These are phyloP conservation scores for Pogonocichla stellata DNA, from an alignment of 2,113 vertebrate genomes.

Conservation along the genomic window DNA sequence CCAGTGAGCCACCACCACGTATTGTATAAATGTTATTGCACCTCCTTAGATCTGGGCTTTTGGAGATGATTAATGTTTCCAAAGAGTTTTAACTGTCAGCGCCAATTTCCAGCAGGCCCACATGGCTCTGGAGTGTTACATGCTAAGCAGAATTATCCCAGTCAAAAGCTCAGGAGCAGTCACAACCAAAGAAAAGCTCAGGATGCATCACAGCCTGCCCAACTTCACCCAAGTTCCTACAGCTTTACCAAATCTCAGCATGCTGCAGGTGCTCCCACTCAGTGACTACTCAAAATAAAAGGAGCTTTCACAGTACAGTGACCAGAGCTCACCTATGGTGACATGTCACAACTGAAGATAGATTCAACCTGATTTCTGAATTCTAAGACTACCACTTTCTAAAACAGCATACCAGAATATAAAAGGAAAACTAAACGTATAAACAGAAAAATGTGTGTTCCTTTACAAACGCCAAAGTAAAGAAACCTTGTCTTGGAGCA, in stretches of 20 bases:
- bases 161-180: not conserved
- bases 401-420: not conserved
- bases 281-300: not conserved
- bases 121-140: fast-evolving
- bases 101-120: not conserved
- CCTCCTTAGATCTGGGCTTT: not conserved
- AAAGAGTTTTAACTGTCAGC: not conserved
- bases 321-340: not conserved
- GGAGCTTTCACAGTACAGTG: not conserved
- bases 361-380: not conserved
- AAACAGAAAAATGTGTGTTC: not conserved
- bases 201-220: too few relatives aligned
- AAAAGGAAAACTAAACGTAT: not conserved
- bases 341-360: fast-evolving
- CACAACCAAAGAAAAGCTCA: not conserved
- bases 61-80: not conserved
- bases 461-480: not conserved
- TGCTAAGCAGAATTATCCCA: fast-evolving
- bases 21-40: fast-evolving
- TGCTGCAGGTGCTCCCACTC: too few relatives aligned
- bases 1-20: not conserved
- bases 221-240: fast-evolving
- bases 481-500: not conserved
- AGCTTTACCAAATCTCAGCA: not conserved
- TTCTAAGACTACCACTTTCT: not conserved